A percentile compares a stretch with the other conserved stretches of the same genome.
These are phyloP conservation scores for Pelagia noctiluca DNA, from an alignment of 30 jellyfish, hydroid and myxozoan species.

Conservation along the genomic window DNA sequence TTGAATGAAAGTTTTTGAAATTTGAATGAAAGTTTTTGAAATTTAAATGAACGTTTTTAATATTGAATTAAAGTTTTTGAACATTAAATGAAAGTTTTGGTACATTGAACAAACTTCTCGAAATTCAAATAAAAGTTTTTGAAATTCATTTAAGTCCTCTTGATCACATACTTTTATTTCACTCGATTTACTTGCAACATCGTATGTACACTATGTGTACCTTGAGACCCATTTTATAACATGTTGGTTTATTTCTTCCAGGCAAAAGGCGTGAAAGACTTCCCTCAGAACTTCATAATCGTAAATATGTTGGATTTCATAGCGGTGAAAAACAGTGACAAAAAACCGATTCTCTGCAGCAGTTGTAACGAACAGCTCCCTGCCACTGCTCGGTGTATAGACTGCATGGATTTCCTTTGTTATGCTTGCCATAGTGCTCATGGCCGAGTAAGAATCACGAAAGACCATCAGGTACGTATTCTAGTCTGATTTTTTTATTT, in stretches of 20 bases:
- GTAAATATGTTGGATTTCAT: slow-evolving; percentile 91
- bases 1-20: too few relatives aligned
- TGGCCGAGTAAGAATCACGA: slow-evolving; percentile 93
- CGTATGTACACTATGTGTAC: too few relatives aligned
- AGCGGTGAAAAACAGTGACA: slow-evolving; percentile 93
- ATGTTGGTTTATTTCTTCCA: slow-evolving; percentile 14
- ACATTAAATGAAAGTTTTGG: too few relatives aligned
- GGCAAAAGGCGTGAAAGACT: slow-evolving; percentile 92
- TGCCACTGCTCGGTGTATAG: slow-evolving; percentile 96
- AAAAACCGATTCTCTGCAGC: slow-evolving; percentile 90
- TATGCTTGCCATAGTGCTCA: slow-evolving; percentile 99
- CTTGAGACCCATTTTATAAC: background rate
- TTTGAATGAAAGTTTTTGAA: too few relatives aligned
- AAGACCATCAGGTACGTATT: slow-evolving; percentile 90
- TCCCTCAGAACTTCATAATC: slow-evolving; percentile 90
- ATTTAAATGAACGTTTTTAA: too few relatives aligned
- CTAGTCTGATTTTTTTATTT: too few relatives aligned
- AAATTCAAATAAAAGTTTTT: too few relatives aligned
- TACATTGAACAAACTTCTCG: too few relatives aligned
- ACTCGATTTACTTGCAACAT: too few relatives aligned
- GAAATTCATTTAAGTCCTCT: too few relatives aligned
- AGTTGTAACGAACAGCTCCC: slow-evolving; percentile 98
- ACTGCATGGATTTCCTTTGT: slow-evolving; percentile 98
- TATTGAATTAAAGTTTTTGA: too few relatives aligned
- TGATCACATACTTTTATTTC: too few relatives aligned